Conservation (phyloP, 2,113 vertebrate genomes). For the Aegithalos caudatus region DNA sequence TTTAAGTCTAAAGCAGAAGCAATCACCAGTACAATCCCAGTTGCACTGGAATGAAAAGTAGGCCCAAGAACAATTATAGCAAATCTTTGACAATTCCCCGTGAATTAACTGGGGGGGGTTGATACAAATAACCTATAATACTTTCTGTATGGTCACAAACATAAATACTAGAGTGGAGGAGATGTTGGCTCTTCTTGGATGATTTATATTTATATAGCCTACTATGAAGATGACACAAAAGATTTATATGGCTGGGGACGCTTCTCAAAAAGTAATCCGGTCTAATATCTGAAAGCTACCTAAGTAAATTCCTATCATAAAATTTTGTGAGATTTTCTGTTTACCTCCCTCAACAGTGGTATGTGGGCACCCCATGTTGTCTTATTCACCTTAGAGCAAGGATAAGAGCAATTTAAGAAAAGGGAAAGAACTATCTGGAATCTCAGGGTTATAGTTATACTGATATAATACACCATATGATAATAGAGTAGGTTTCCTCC, state of each 20-base stretch:
- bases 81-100: not conserved
- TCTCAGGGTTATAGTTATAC: not conserved
- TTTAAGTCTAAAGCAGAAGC: not conserved
- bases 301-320: not conserved
- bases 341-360: not conserved
- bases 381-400: not conserved
- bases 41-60: not conserved
- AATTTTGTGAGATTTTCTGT: not conserved
- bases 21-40: not conserved
- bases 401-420: not conserved
- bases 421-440: not conserved
- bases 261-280: not conserved
- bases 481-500: not conserved
- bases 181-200: not conserved
- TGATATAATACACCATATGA: not conserved
- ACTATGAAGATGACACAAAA: not conserved
- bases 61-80: not conserved
- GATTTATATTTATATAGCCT: not conserved
- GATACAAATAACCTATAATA: not conserved
- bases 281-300: not conserved
- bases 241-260: not conserved
- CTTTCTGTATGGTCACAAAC: not conserved
- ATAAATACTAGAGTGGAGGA: not conserved
- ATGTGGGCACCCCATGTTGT: not conserved
- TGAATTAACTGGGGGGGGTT: not conserved